Base-by-base conservation (phyloP, 2,888 invertebrate genomes). In the Nomada ruficornis region DNA sequence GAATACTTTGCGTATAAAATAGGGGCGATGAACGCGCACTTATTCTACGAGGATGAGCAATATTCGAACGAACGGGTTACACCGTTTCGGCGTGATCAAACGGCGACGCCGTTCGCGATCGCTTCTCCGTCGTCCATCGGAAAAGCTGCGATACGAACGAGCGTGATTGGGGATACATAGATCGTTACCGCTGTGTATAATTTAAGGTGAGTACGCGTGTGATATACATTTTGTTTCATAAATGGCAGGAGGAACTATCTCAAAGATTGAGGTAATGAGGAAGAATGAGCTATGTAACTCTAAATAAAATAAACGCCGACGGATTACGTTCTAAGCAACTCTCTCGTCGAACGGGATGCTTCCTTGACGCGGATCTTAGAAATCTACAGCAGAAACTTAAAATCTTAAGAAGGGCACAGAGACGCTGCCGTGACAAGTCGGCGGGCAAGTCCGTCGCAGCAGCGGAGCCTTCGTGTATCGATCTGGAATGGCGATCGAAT, bases 391-490 rank as follows among this genome's bases (percentile, higher is more conserved):
- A 47, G 81, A 75, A 82, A 82, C 80, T 76, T 85, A 84, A 84
- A 50, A 78, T 75, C 74, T 75, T 67, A 65, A 50, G 79, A 68
- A 81, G 79, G 52, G 62, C 65, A 71, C 73, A 59, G 79, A 85
- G 88, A 89, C 87, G 93, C 93, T 93, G 91, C 93, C 93, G 90
- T 89, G 92, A 93, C 93, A 92, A 93, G 91, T 91, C 84, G 74
- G 87, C 83, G 59, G 72, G 83, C 20, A 13, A 47, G 47, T 87
- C 75, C 85, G 80, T 91, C 90, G 90, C 90, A 92, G 90, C 91
- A 69, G 91, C 93, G 92, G 92, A 92, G 93, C 90, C 91, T 84
- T 73, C 69, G 36, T 57, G 60, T 23, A 44, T 18, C 50, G 20
- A 52, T 29, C 50, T 13, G 5, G 4, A 15, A 29, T 18, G 42